Evolutionary conservation across 2,113 vertebrate genomes (phyloP).

Genomic region (Romanogobio albipinnatus): DNA sequence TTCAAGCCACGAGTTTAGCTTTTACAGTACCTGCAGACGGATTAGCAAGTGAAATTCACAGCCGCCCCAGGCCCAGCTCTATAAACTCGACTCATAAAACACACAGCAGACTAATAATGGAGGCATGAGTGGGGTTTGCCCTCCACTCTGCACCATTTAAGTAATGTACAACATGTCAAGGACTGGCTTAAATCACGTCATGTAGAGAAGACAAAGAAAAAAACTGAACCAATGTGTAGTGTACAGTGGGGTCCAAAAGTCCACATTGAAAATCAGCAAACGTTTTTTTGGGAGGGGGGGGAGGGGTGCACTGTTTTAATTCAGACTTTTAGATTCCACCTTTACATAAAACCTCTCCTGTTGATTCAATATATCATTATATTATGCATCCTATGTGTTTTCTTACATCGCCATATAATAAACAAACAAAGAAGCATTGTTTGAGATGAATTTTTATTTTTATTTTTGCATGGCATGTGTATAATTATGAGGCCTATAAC

Average conservation of each 20-base stretch:
- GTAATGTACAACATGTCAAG: conserved; percentile 48
- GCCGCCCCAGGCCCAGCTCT: conserved; percentile 36
- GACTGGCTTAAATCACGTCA: conserved; percentile 34
- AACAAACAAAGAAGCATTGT: not conserved
- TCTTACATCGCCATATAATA: not conserved
- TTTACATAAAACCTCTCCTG: not conserved
- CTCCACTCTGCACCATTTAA: conserved; percentile 44
- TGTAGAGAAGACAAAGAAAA: not conserved
- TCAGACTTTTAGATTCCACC: not conserved
- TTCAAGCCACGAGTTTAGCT: not conserved
- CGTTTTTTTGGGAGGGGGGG: not conserved
- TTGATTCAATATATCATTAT: not conserved
- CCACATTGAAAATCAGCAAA: not conserved
- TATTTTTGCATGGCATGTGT: not conserved
- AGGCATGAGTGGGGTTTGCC: conserved; percentile 43
- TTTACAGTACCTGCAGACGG: conserved; percentile 50
- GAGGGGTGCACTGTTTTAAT: too few relatives aligned
- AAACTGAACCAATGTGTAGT: not conserved
- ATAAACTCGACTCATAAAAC: conserved; percentile 50
- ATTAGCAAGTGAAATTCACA: conserved; percentile 39
- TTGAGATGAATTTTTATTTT: not conserved
- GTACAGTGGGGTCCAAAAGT: not conserved
- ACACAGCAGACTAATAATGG: conserved; percentile 39
- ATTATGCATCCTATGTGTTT: not conserved
- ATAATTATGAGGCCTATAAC: not conserved